Evolutionary conservation across 2,113 vertebrate species (phyloP).

Genomic region (Serilophus lunatus): DNA sequence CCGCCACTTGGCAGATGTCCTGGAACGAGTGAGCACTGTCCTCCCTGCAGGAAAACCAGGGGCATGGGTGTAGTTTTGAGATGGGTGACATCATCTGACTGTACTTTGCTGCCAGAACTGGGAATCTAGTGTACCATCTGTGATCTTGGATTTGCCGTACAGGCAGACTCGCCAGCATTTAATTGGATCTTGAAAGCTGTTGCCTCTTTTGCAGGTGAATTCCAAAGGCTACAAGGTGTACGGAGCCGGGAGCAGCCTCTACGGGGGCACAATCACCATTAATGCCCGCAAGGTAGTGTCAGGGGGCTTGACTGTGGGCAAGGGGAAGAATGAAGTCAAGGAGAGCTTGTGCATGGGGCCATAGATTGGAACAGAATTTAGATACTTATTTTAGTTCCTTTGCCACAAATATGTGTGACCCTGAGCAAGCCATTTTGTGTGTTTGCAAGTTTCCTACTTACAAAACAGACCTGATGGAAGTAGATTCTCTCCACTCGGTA

Average conservation of each 20-base stretch:
- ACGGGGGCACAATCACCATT: constrained; percentile 94
- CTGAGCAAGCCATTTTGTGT: background rate
- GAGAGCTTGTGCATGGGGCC: background rate
- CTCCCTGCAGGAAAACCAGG: background rate
- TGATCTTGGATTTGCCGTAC: background rate
- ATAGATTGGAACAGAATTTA: background rate
- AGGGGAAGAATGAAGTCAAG: background rate
- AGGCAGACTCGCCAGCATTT: background rate
- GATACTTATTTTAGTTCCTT: background rate
- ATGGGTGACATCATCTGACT: background rate
- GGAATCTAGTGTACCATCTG: background rate
- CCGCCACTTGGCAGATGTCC: constrained; percentile 87
- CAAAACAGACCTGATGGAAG: background rate
- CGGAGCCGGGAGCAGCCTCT: constrained; percentile 93
- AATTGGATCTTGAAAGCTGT: background rate
- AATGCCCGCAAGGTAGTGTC: constrained; percentile 89
- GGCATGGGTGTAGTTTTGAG: background rate
- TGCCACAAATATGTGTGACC: background rate
- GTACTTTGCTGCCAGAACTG: background rate
- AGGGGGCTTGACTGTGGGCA: background rate
- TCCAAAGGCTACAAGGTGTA: constrained; percentile 98
- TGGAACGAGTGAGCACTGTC: constrained; percentile 82
- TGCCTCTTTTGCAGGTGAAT: constrained; percentile 81
- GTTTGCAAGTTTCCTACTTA: background rate
- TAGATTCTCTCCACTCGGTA: background rate